Percentiles rank a stretch among this genome's conserved stretches.
phyloP scores from a whole-genome alignment of 2,113 vertebrate species.

The Urocolius indicus region DNA sequence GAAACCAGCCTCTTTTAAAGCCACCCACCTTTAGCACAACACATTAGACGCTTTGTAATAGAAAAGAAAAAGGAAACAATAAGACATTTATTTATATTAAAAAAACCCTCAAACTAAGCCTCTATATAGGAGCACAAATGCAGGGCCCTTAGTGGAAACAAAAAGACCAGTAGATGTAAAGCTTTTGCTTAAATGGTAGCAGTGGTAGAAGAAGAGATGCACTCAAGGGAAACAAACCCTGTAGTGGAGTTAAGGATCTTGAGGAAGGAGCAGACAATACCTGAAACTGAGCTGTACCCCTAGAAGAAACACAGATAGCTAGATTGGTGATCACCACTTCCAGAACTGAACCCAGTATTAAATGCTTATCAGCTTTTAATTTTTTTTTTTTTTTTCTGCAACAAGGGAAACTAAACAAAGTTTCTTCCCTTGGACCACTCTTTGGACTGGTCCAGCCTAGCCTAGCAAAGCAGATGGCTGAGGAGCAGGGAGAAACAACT shows the following conservation, averaged over 20 bases:
- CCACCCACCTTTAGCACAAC: slow-evolving; percentile 44
- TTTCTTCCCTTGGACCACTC: rapidly evolving
- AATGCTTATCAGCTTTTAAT: neutral
- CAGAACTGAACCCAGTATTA: neutral
- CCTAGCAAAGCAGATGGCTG: neutral
- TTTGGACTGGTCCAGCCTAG: neutral
- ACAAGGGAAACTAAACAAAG: neutral
- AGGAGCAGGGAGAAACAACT: neutral
- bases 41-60: neutral
- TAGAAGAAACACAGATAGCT: rapidly evolving
- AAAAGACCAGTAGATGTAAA: neutral
- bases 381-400: neutral
- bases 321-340: too few relatives aligned
- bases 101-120: neutral
- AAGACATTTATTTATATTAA: neutral
- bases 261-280: neutral
- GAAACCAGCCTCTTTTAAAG: slow-evolving; percentile 52
- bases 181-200: neutral
- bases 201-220: neutral
- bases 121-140: neutral
- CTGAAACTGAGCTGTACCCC: neutral
- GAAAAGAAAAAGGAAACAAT: slow-evolving; percentile 1
- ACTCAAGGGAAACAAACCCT: neutral
- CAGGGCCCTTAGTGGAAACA: neutral
- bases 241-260: rapidly evolving